These are phyloP conservation scores for Tineola bisselliella DNA, from an alignment of 2,888 invertebrate genomes.

Conservation along the genomic window DNA sequence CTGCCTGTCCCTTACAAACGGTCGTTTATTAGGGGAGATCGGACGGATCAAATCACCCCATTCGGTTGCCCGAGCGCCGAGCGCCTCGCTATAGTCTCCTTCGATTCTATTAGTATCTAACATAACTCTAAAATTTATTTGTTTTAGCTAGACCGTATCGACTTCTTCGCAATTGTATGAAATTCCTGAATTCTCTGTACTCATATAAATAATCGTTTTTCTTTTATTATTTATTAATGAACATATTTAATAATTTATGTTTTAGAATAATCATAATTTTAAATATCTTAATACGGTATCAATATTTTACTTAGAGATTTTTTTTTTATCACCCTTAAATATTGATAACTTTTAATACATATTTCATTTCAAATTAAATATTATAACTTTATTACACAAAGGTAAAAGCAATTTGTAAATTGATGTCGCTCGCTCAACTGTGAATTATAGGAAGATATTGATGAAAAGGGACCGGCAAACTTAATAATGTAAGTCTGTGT, in stretches of 20 bases:
- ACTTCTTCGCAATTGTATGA: neutral
- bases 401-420: neutral
- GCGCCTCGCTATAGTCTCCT: neutral
- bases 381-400: neutral
- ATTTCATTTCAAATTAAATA: neutral
- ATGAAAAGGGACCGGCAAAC: neutral
- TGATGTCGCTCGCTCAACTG: neutral
- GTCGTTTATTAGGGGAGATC: slow-evolving; percentile 13
- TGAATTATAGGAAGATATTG: neutral
- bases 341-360: too few species aligned
- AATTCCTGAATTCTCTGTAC: too few species aligned
- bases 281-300: too few species aligned
- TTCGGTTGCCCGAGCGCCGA: neutral
- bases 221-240: too few species aligned
- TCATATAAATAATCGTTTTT: too few species aligned
- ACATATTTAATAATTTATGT: too few species aligned
- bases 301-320: too few species aligned
- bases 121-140: neutral
- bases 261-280: too few species aligned
- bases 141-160: neutral
- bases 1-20: slow-evolving; percentile 16
- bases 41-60: slow-evolving; percentile 13
- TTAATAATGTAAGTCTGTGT: neutral
- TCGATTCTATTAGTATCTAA: neutral
- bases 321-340: too few species aligned